phyloP scores from a whole-genome alignment of 2,113 vertebrate genomes.

The Haemorhous mexicanus region DNA sequence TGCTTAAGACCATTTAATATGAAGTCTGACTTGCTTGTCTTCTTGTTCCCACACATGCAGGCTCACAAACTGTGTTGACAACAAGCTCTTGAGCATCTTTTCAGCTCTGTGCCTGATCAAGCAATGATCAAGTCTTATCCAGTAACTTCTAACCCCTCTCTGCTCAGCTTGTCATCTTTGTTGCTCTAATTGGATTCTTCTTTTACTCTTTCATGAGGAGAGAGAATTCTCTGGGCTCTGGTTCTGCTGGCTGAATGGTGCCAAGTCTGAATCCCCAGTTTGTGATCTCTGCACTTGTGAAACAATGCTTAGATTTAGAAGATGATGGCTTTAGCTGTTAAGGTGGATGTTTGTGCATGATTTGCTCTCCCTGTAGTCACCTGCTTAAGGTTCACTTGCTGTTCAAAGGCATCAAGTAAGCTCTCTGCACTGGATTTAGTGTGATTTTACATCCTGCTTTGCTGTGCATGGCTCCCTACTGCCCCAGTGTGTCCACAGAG shows the following conservation, averaged over 20 bases:
- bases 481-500: not conserved
- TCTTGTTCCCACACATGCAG: not conserved
- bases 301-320: not conserved
- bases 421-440: not conserved
- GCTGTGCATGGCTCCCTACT: not conserved
- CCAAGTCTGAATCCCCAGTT: not conserved
- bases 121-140: not conserved
- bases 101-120: not conserved
- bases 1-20: not conserved
- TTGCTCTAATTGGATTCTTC: not conserved
- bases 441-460: not conserved
- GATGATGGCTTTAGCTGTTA: not conserved
- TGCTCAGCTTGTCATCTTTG: not conserved
- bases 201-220: not conserved
- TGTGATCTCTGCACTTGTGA: not conserved
- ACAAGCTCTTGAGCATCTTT: not conserved
- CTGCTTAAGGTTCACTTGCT: not conserved
- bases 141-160: not conserved
- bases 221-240: not conserved
- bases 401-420: not conserved
- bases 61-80: not conserved
- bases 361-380: not conserved
- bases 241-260: not conserved
- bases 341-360: not conserved
- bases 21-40: not conserved